Conservation (phyloP, 2,113 vertebrate genomes). For the Pogonocichla stellata region DNA sequence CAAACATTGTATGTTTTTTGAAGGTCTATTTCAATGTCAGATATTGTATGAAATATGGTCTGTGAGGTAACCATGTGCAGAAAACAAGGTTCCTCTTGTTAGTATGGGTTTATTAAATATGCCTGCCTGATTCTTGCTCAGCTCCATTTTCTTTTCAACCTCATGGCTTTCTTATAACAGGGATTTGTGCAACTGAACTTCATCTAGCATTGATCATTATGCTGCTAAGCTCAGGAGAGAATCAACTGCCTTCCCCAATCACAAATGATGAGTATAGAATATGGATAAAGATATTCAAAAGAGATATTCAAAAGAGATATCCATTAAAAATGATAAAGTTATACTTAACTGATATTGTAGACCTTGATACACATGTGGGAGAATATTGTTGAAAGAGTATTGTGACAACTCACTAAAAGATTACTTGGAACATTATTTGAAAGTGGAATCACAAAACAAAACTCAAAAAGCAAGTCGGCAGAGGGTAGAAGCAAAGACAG, state of each 20-base stretch:
- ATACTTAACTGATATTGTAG: background rate
- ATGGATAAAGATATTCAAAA: background rate
- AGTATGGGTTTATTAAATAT: background rate
- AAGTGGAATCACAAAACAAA: background rate
- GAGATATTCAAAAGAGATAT: background rate
- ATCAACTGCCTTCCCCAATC: background rate
- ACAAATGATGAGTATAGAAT: background rate
- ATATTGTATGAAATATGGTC: background rate
- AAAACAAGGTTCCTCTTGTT: background rate
- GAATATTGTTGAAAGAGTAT: background rate
- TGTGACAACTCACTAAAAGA: background rate
- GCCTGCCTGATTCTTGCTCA: background rate
- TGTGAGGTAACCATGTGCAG: background rate
- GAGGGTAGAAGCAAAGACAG: background rate
- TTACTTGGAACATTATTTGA: background rate
- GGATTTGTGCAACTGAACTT: background rate
- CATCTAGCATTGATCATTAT: background rate
- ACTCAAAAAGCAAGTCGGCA: rapidly evolving
- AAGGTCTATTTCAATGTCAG: background rate
- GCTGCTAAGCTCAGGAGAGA: background rate
- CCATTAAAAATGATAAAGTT: background rate
- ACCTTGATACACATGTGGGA: background rate
- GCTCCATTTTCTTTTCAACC: background rate
- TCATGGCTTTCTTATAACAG: background rate
- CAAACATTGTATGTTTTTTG: background rate